Conservation (phyloP, 2,113 vertebrate species). For the Dipodomys merriami region DNA sequence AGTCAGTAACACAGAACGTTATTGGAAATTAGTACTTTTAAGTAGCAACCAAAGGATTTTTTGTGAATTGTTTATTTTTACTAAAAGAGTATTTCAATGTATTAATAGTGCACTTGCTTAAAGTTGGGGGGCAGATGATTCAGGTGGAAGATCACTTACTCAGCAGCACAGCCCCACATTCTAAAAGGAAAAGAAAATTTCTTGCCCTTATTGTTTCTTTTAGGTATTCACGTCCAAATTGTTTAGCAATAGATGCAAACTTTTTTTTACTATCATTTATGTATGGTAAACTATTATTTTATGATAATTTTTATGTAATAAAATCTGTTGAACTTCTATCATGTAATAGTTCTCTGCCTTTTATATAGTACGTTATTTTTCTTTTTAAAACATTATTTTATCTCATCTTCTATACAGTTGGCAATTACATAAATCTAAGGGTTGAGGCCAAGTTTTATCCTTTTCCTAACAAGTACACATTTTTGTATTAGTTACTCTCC, state of each 20-base stretch:
- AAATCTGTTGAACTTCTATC: conserved; percentile 21
- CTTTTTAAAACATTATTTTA: conserved; percentile 29
- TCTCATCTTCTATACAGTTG: conserved; percentile 11
- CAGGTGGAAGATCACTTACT: no score
- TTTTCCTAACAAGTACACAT: not conserved
- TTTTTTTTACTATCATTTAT: not conserved
- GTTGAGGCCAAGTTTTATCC: not conserved
- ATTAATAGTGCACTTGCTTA: not conserved
- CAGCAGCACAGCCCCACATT: no score
- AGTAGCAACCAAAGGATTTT: not conserved
- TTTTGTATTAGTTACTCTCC: not conserved
- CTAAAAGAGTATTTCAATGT: not conserved
- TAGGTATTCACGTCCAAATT: not conserved
- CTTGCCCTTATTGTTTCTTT: not conserved
- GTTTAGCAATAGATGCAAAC: not conserved
- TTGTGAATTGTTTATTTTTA: not conserved
- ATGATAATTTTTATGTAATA: conserved; percentile 22
- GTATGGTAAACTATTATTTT: not conserved
- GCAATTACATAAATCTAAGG: conserved; percentile 35
- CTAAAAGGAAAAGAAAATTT: no score
- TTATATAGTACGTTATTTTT: not conserved
- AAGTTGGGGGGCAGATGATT: no score
- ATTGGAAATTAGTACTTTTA: not conserved
- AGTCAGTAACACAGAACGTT: not conserved
- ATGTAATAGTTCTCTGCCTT: not conserved